Conservation (phyloP, 2,797 vertebrate species). For the Poecilia velifera region DNA sequence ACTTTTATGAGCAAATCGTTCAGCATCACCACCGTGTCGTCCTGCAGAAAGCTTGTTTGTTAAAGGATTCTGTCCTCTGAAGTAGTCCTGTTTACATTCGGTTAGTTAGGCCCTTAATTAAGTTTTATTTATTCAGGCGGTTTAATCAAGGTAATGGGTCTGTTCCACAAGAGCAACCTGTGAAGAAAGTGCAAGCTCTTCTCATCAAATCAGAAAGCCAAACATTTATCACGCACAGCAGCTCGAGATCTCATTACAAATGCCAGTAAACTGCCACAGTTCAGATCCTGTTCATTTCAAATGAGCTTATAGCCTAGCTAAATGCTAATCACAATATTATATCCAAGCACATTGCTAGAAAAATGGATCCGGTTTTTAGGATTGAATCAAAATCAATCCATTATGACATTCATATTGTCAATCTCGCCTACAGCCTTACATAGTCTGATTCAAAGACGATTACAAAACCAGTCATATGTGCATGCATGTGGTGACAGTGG, state of each 20-base stretch:
- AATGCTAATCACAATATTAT: background rate
- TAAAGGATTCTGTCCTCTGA: background rate
- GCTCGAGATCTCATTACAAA: background rate
- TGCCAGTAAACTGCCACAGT: background rate
- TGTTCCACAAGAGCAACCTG: slow-evolving; percentile 3
- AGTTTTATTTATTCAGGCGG: slow-evolving; percentile 16
- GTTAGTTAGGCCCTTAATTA: slow-evolving; percentile 8
- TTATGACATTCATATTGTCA: background rate
- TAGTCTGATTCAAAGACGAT: background rate
- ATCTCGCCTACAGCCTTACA: background rate
- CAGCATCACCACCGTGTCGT: background rate
- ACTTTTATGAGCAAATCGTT: background rate
- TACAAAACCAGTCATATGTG: background rate
- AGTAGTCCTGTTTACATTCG: slow-evolving; percentile 2
- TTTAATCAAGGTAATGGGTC: slow-evolving; percentile 15
- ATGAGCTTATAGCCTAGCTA: background rate
- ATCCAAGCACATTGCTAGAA: background rate
- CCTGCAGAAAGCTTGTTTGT: background rate
- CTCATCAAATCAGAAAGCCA: slow-evolving; percentile 5
- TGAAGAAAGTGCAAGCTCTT: slow-evolving; percentile 1
- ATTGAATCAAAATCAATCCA: background rate
- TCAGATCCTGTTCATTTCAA: background rate
- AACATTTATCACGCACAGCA: background rate
- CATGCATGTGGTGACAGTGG: background rate
- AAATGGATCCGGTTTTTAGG: background rate